A percentile compares a stretch with the other conserved stretches of the same genome.
Conservation (phyloP, 2,113 vertebrate genomes). For the Syngnathus floridae region DNA sequence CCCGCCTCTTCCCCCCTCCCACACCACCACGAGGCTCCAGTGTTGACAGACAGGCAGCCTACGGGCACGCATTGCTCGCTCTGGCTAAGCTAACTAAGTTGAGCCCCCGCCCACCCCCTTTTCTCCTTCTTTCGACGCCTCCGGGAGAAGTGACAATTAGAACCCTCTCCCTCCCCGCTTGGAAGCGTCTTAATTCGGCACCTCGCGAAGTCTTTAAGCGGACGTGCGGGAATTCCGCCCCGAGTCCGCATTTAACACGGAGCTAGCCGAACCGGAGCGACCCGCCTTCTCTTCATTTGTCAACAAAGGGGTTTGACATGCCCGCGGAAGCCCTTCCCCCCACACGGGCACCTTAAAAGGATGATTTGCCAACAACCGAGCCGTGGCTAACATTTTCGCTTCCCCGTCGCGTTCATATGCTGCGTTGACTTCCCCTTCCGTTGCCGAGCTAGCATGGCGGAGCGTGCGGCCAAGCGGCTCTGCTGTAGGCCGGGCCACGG, state of each 20-base stretch:
- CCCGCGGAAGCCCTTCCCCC: constrained; percentile 62
- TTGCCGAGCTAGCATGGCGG: constrained; percentile 88
- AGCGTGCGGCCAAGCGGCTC: constrained; percentile 93
- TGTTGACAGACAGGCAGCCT: constrained; percentile 56
- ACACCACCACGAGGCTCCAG: constrained; percentile 53
- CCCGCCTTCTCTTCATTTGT: constrained; percentile 67
- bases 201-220: constrained; percentile 69
- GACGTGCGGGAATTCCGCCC: constrained; percentile 68
- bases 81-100: background rate
- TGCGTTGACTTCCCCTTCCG: constrained; percentile 22
- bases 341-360: constrained; percentile 73
- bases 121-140: background rate
- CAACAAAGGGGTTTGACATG: constrained; percentile 70
- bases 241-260: constrained; percentile 28
- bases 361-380: constrained; percentile 75
- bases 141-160: background rate
- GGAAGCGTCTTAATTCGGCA: constrained; percentile 24
- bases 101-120: background rate
- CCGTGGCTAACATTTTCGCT: constrained; percentile 72
- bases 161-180: constrained; percentile 58
- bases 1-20: constrained; percentile 26
- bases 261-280: constrained; percentile 52
- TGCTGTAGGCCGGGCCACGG: constrained; percentile 93
- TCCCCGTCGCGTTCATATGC: constrained; percentile 90
- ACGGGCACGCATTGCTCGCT: constrained; percentile 12